phyloP scores from a whole-genome alignment of 2,113 vertebrate genomes.

The Protobothrops flavoviridis region DNA sequence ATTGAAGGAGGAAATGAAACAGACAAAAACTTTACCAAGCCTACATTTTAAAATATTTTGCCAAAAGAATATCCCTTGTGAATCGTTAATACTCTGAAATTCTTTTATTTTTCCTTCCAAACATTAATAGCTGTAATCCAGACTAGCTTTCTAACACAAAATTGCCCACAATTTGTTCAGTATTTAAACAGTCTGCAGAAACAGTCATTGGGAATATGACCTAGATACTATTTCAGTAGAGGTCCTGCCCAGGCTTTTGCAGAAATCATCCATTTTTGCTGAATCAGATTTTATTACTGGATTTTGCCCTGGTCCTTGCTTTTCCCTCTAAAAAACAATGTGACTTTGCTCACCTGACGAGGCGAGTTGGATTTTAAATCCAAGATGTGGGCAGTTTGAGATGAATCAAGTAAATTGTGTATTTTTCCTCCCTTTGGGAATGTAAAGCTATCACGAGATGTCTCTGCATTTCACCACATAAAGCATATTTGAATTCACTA shows the following conservation, averaged over 20 bases:
- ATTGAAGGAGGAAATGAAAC: background rate
- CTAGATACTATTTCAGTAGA: conserved; percentile 34
- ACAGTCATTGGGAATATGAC: conserved; percentile 31
- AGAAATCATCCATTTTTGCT: background rate
- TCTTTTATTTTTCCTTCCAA: background rate
- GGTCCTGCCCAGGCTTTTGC: background rate
- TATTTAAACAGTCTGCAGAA: background rate
- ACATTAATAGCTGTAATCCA: background rate
- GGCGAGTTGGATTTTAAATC: background rate
- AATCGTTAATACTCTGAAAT: background rate
- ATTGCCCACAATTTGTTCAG: background rate
- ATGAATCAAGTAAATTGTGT: background rate
- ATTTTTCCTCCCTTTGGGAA: conserved; percentile 1
- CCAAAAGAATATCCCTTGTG: no score
- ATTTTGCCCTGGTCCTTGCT: conserved; percentile 13
- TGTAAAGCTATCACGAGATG: conserved; percentile 22
- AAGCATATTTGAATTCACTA: conserved; percentile 20
- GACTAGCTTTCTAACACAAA: background rate
- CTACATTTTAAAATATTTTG: background rate
- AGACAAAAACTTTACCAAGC: background rate
- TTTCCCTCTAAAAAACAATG: conserved; percentile 8
- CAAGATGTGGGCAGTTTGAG: background rate
- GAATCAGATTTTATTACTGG: background rate
- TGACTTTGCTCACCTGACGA: background rate
- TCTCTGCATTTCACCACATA: conserved; percentile 26